Base-by-base conservation (phyloP, 2,797 vertebrate genomes). In the Manis javanica region DNA sequence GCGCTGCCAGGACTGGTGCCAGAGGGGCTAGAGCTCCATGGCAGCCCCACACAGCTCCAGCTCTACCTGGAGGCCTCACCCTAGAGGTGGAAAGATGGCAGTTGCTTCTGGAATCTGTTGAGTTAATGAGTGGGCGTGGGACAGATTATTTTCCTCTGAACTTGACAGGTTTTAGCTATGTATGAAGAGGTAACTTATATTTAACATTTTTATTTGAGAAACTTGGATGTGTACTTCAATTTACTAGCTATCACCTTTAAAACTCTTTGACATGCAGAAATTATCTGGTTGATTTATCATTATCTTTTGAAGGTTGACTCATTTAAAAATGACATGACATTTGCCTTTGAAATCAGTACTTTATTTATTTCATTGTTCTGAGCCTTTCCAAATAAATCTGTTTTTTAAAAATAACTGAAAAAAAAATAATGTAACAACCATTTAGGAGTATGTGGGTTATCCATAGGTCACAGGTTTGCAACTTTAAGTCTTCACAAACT, bases 311-410 rank as follows among this genome's bases (percentile, higher is more conserved):
- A 91, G 95, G 91, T 77, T 98, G 96, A 96, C 89, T 98, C 97
- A 97, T 94, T 95, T 84, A 87, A 61, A 96, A 87, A 93, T 96
- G 97, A 97, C 94, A 68, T 61, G 96, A 85, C 94, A 97, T 97
- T 97, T 98, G 96, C 97, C 97, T 98, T 96, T 96, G 97, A 97
- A 97, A 98, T 97, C 96, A 77, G 96, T 85, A 96, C 95, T 94
- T 96, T 97, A 97, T 98, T 97, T 98, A 95, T 97, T 97, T 97
- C 97, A 96, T 97, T 98, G 96, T 97, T 98, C 97, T 91, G 82
- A 97, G 66, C 51, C 94, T 96, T 97, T 83, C 96, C 94, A 97
- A 97, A 97, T 97, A 98, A 98, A 97, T 91, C 95, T 72, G 82
- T 93, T 5, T 84, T 68, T 96, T 91, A 71, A 13, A 19, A 57